Percentiles rank a stretch among this genome's conserved stretches.
These are phyloP conservation scores for Strigops habroptila DNA, from an alignment of 2,113 vertebrate genomes.

Conservation along the genomic window DNA sequence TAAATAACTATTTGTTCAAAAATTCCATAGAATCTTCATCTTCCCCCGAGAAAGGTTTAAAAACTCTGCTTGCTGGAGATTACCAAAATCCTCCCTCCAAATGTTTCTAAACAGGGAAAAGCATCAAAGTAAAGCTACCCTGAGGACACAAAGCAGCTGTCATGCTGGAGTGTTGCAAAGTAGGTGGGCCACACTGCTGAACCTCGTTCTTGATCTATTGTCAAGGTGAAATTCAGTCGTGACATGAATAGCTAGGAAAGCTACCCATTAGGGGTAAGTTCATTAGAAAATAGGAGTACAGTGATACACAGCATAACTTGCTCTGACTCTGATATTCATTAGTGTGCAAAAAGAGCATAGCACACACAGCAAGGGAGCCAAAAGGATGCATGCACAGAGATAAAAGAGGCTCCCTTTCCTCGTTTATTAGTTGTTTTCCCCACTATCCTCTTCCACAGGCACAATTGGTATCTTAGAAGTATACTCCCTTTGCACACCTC, in stretches of 20 bases:
- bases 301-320: conserved; percentile 3
- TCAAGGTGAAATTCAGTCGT: conserved; percentile 48
- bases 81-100: conserved; percentile 39
- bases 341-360: neutral
- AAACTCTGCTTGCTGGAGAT: conserved; percentile 36
- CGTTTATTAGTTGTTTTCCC: neutral
- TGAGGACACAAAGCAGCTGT: conserved; percentile 37
- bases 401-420: neutral
- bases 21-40: conserved; percentile 13
- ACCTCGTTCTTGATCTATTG: conserved; percentile 37
- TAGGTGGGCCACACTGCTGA: conserved; percentile 12
- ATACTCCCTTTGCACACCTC: neutral
- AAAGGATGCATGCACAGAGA: neutral
- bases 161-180: neutral
- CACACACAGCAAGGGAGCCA: neutral
- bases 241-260: conserved; percentile 3
- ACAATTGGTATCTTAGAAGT: neutral
- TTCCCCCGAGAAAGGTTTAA: conserved; percentile 44
- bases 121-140: conserved; percentile 39
- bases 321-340: conserved; percentile 14
- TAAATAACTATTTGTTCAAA: conserved; percentile 31
- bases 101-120: conserved; percentile 28
- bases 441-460: neutral
- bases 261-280: neutral
- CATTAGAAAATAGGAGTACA: conserved; percentile 26